Base-by-base conservation (phyloP, 2,888 invertebrate species). In the Temnothorax rugatulus region DNA sequence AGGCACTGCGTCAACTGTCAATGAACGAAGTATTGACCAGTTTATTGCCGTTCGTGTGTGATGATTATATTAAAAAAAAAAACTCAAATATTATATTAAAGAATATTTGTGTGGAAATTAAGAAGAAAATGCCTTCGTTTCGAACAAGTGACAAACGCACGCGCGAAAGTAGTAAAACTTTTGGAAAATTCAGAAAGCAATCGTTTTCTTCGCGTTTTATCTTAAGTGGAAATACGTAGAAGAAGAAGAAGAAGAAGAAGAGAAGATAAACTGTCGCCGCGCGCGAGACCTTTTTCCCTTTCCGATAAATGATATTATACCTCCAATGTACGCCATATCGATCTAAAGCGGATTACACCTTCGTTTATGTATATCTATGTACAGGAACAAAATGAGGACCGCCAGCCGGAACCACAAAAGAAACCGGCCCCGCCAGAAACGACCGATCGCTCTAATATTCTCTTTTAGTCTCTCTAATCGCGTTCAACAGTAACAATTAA, bases 291-390 rank as follows among this genome's bases (percentile, higher is more conserved):
- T 64, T 38, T 29, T 59, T 54, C 64, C 18, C 34, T 47, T 52
- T 1, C n/a, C 57, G 13, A 90, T 57, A 59, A 66, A 82, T 63
- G 50, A 54, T 52, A 66, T 44, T 66, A 18, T 68, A 68, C 47
- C 29, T 68, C 29, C 47, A 59, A 47, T 76, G 47, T 44, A 57
- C 54, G 64, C 29, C 52, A 77, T 83, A 59, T 69, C 83, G 85
- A 82, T 86, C 81, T 85, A 87, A 34, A 84, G 90, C 88, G 66
- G 84, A 66, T 86, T 89, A 90, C 47, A 89, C 68, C 85, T 84
- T 85, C 82, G 82, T 86, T 86, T 87, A 86, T 84, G 52, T 90
- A 87, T 90, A 90, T 71, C 83, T 90, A 90, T 90, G 81, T 90
- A 90, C 90, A 90, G 87, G 84, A 89, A 89, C 85, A 84, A 87